phyloP scores from a whole-genome alignment of 2,113 vertebrate species.

The Amphilophus citrinellus region DNA sequence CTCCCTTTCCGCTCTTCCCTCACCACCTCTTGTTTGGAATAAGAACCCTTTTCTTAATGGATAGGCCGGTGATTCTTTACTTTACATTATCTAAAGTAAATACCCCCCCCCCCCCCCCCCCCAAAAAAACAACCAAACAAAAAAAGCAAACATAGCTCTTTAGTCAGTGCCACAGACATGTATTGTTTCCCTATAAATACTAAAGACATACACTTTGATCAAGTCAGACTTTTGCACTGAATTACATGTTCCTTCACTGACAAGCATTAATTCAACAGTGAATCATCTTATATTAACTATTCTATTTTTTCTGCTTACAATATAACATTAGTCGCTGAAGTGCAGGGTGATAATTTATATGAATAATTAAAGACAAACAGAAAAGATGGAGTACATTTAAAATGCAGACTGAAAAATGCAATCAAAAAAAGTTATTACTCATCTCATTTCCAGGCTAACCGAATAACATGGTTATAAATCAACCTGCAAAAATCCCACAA shows the following conservation, averaged over 20 bases:
- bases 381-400: not conserved
- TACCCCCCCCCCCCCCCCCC: not conserved
- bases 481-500: not conserved
- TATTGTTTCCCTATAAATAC: not conserved
- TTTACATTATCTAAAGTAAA: not conserved
- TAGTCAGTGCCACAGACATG: not conserved
- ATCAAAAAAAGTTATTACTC: not conserved
- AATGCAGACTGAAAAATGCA: not conserved
- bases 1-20: slow-evolving; percentile 11
- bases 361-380: slow-evolving; percentile 2
- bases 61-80: not conserved
- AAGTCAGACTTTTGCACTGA: not conserved
- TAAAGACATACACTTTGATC: not conserved
- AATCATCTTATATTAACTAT: not conserved
- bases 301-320: not conserved
- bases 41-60: not conserved
- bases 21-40: not conserved
- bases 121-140: not conserved
- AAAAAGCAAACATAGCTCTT: not conserved
- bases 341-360: not conserved
- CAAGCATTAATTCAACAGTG: not conserved
- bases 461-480: not conserved
- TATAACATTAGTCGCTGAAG: not conserved
- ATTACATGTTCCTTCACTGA: not conserved
- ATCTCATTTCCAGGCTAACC: not conserved